Base-by-base conservation (phyloP, 64 coral and sea anemone genomes). In the Dendronephthya gigantea region DNA sequence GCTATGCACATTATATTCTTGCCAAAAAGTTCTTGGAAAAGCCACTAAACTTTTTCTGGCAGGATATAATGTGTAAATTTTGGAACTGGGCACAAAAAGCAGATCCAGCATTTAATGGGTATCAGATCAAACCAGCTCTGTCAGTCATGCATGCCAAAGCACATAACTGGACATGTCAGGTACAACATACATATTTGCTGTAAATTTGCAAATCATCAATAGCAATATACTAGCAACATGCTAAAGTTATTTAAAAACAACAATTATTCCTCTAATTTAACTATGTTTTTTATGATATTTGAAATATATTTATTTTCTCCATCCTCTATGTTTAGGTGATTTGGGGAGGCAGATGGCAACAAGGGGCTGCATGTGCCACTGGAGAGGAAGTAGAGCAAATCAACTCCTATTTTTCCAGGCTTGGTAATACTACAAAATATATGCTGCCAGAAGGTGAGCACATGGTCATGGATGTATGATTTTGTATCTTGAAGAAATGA, bases 381-480 rank as follows among this genome's bases (percentile, higher is more conserved):
- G 88, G 88, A 25, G 90, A 92, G 55, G 89, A 94, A 87, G 93
- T 92, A 9, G 87, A 89, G 32, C 93, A 91, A 37, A 91, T 95
- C 14, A 95, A 95, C 25, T 86, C 84, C 11, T 87, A 90, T 39
- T 40, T 90, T 74, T 93, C 91, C 11, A 41, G 79, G 15, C 87
- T 52, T 83, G 88, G 87, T 29, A 92, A 90, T 23, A 90, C 84
- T 22, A 90, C 89, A 38, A 90, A 90, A 83, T 90, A 92, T n/a
- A 92, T 92, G 87, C 91, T 86, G 43, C 91, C 91, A 56, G 87
- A 89, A 72, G 39, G 87, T 90, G 75, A 69, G 35, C 41, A 8
- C 32, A 49, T 39, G 10, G 13, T 31, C 27, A 58, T 62, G 13
- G 27, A 25, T 10, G 28, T 40, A 29, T 22, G 29, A 27, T n/a